phyloP scores from a whole-genome alignment of 2,797 vertebrate genomes.

The Pangasius larnaudii region DNA sequence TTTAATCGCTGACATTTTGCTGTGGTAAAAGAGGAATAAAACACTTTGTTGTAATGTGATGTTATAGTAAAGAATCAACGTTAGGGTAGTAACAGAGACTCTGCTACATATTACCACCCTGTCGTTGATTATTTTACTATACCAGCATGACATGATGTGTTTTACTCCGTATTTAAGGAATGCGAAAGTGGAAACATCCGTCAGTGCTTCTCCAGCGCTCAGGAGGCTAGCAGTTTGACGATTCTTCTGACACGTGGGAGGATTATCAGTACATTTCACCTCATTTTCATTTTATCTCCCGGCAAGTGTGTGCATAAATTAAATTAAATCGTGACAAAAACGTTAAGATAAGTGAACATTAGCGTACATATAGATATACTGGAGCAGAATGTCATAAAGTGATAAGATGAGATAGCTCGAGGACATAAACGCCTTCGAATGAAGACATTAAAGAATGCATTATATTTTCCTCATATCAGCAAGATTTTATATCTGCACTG shows the following conservation, averaged over 20 bases:
- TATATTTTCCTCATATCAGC: slow-evolving; percentile 22
- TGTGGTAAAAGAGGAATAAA: background rate
- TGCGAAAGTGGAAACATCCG: background rate
- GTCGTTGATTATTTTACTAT: background rate
- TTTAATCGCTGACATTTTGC: background rate
- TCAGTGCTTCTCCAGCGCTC: background rate
- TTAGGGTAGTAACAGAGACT: background rate
- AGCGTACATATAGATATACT: background rate
- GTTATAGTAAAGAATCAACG: background rate
- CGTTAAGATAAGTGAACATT: slow-evolving; percentile 11
- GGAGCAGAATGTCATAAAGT: background rate
- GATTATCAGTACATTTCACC: slow-evolving; percentile 11
- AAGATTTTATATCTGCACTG: slow-evolving; percentile 1
- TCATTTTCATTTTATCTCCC: slow-evolving; percentile 19
- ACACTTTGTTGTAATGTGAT: background rate
- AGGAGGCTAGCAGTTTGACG: background rate
- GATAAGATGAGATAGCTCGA: slow-evolving; percentile 12
- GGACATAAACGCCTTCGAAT: slow-evolving; percentile 10
- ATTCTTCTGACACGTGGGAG: background rate
- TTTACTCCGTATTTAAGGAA: background rate
- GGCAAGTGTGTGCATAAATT: slow-evolving; percentile 15
- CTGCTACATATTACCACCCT: background rate
- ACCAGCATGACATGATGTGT: background rate
- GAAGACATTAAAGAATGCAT: slow-evolving; percentile 10
- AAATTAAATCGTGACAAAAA: slow-evolving; percentile 14